phyloP scores from a whole-genome alignment of 1,140 invertebrate species.

The Polypedilum pembai region DNA sequence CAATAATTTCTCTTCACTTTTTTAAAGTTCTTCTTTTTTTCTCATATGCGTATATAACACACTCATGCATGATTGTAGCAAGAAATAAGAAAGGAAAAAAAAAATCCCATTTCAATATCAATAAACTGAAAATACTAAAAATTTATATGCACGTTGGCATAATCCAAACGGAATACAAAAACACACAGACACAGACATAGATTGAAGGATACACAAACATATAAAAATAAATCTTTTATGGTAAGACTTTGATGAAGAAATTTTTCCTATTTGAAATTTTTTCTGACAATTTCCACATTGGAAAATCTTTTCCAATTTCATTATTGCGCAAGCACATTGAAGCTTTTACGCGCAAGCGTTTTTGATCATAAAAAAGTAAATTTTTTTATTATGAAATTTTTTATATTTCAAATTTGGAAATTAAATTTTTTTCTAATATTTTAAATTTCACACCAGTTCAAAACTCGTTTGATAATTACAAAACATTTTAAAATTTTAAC shows the following conservation, averaged over 20 bases:
- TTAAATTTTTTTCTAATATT: neutral
- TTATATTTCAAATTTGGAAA: no score
- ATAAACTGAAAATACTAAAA: slow-evolving; percentile 9
- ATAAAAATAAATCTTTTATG: neutral
- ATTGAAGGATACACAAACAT: neutral
- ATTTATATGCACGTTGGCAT: slow-evolving; percentile 5
- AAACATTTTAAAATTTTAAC: no score
- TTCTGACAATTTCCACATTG: neutral
- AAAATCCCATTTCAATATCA: slow-evolving; percentile 6
- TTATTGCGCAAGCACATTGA: slow-evolving; percentile 9
- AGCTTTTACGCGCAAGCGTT: neutral
- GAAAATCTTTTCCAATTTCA: neutral
- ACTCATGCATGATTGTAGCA: neutral
- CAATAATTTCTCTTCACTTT: no score
- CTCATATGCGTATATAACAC: no score
- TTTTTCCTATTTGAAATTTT: neutral
- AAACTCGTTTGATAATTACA: no score
- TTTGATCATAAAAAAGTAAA: no score
- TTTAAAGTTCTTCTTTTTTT: no score
- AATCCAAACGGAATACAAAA: neutral
- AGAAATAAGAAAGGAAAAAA: neutral
- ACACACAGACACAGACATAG: neutral
- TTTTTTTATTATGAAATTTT: no score
- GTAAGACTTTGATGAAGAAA: neutral
- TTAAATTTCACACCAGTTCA: no score